These are phyloP conservation scores for Drosophila subpulchrella DNA, from an alignment of 1,140 invertebrate genomes.

Conservation along the genomic window DNA sequence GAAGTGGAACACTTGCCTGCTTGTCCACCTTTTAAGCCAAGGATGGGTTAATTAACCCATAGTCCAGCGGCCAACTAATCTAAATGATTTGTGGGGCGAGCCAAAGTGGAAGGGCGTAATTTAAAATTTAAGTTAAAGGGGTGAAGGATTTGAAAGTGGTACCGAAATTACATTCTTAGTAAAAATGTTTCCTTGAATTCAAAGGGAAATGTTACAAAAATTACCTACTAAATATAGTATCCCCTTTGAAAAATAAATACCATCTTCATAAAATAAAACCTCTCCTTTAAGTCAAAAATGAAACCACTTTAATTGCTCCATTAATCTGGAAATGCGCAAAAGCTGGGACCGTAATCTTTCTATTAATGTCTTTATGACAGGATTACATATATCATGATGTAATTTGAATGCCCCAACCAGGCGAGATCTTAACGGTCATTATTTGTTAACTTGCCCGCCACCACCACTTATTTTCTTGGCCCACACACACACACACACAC, in stretches of 20 bases:
- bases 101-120: not conserved
- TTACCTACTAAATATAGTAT: too few relatives aligned
- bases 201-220: too few relatives aligned
- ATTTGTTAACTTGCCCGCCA: constrained; percentile 25
- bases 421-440: constrained; percentile 28
- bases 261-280: too few relatives aligned
- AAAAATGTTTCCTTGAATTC: too few relatives aligned
- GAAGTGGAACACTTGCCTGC: constrained; percentile 37
- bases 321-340: not conserved
- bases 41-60: constrained; percentile 31
- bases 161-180: too few relatives aligned
- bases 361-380: constrained; percentile 22
- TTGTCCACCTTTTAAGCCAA: constrained; percentile 32
- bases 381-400: constrained; percentile 41
- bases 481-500: constrained; percentile 2
- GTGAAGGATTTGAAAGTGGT: not conserved
- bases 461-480: not conserved
- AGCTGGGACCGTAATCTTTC: constrained; percentile 1
- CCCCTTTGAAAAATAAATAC: too few relatives aligned
- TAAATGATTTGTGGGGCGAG: constrained; percentile 15
- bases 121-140: not conserved
- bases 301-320: not conserved
- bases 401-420: constrained; percentile 33
- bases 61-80: constrained; percentile 18
- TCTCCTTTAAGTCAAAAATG: not conserved